Evolutionary conservation across 1,140 invertebrate genomes (phyloP).

Genomic region (Pectinophora gossypiella): DNA sequence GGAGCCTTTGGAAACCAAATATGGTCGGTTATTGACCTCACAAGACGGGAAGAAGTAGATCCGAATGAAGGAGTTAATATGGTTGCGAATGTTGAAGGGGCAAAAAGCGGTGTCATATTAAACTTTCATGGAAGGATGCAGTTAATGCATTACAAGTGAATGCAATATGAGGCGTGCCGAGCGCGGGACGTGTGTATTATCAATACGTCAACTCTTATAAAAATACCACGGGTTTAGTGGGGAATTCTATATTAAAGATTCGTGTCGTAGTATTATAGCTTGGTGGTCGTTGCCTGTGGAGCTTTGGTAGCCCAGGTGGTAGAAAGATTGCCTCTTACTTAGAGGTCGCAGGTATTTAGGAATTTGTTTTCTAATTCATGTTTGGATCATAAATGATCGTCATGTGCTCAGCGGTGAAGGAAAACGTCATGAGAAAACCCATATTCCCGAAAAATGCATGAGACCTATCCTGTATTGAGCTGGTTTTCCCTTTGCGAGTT

Average conservation of each 20-base stretch:
- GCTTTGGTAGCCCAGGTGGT: background rate
- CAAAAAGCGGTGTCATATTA: conserved; percentile 14
- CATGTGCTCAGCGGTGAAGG: no score
- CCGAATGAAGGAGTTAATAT: background rate
- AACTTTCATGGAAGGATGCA: conserved; percentile 38
- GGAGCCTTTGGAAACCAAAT: no score
- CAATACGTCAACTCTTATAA: background rate
- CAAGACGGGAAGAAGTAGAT: background rate
- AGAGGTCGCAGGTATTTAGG: no score
- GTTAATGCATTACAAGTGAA: conserved; percentile 44
- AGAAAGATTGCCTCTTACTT: background rate
- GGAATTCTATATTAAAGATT: background rate
- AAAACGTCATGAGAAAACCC: no score
- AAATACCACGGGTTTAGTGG: background rate
- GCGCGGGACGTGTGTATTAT: conserved; percentile 8
- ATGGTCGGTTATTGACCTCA: background rate
- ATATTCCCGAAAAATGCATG: no score
- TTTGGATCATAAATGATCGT: no score
- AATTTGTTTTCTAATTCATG: no score
- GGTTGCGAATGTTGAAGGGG: background rate
- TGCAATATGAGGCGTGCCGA: conserved; percentile 42
- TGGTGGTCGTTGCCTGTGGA: background rate
- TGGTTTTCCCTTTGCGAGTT: no score
- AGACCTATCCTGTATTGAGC: no score
- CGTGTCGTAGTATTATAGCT: background rate